Conservation (phyloP, 2,113 vertebrate genomes). For the Bothrops jararaca region DNA sequence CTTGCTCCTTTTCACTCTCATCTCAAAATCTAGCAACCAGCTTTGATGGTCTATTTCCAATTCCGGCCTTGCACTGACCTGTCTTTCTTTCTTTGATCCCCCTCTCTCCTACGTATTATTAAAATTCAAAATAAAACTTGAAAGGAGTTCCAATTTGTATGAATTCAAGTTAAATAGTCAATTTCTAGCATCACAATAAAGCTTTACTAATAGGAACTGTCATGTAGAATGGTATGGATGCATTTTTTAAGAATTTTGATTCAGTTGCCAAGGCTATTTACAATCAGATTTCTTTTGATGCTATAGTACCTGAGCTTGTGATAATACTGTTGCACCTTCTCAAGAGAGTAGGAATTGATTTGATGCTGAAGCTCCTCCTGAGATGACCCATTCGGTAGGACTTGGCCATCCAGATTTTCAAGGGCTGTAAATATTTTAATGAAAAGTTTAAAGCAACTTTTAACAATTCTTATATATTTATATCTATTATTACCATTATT, state of each 20-base stretch:
- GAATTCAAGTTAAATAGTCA: neutral
- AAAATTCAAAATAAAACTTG: neutral
- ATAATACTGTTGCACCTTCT: conserved; percentile 95
- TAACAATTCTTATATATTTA: neutral
- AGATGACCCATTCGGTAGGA: conserved; percentile 67
- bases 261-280: conserved; percentile 1
- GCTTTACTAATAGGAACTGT: neutral
- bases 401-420: conserved; percentile 79
- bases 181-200: neutral
- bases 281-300: neutral
- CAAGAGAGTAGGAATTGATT: conserved; percentile 85
- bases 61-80: neutral
- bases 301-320: conserved; percentile 87
- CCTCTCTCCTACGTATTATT: neutral
- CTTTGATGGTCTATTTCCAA: neutral
- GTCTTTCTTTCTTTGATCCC: neutral
- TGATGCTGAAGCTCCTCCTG: conserved; percentile 90
- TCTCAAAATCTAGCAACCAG: neutral
- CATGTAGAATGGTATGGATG: neutral
- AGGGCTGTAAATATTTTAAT: conserved; percentile 73
- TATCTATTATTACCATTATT: neutral
- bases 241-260: neutral
- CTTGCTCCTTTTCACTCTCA: neutral
- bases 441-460: neutral
- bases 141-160: neutral